These are phyloP conservation scores for fruit fly (Drosophila melanogaster) DNA, from an alignment of 1,140 invertebrate genomes.

Conservation along the genomic window DNA sequence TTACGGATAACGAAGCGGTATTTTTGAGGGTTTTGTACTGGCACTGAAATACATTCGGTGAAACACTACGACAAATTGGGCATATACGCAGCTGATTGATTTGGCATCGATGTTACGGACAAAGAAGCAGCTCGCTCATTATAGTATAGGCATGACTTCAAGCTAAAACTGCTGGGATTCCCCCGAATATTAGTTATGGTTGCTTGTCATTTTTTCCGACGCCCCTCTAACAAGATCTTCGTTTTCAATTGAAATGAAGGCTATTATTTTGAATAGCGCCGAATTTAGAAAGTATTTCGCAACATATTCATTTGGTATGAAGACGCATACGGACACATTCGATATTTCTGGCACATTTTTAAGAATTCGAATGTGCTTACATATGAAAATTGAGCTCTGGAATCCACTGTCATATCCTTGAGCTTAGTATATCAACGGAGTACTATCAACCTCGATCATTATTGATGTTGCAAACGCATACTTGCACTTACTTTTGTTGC, in stretches of 20 bases:
- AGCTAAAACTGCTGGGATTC: slow-evolving; percentile 4
- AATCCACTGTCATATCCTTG: not conserved
- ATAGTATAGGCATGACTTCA: not conserved
- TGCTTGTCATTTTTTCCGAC: not conserved
- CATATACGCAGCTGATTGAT: slow-evolving; percentile 6
- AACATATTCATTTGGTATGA: not conserved
- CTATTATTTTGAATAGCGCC: not conserved
- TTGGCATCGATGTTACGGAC: not conserved
- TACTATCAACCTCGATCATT: not conserved
- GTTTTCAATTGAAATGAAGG: not conserved
- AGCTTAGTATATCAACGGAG: not conserved
- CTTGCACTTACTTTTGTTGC: not conserved
- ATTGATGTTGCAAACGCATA: not conserved
- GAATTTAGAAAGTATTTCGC: slow-evolving; percentile 19
- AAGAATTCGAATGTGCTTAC: not conserved
- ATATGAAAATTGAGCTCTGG: not conserved
- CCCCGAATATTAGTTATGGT: slow-evolving; percentile 6
- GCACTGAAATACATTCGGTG: slow-evolving; percentile 16
- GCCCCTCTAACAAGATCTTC: slow-evolving; percentile 3
- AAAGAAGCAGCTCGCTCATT: slow-evolving; percentile 5
- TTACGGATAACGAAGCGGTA: not conserved
- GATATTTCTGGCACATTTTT: not conserved
- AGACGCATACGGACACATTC: too few species aligned
- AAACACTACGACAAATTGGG: slow-evolving; percentile 11
- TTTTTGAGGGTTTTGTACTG: slow-evolving; percentile 20